These are phyloP conservation scores for Caenorhabditis angaria DNA, from an alignment of 2,888 invertebrate species.

Conservation along the genomic window DNA sequence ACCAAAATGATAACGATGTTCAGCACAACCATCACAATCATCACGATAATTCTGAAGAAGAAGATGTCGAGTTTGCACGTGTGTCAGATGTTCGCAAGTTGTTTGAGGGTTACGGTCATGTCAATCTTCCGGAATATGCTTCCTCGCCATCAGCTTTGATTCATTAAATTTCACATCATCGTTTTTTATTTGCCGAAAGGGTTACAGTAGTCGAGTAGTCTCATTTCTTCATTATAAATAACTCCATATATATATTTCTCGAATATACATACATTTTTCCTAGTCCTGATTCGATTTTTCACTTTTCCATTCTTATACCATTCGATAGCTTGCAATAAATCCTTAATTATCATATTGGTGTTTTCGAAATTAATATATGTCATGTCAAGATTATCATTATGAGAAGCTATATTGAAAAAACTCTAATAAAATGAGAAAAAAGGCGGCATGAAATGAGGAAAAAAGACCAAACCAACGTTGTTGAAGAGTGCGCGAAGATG, in stretches of 20 bases:
- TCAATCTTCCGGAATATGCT: constrained; percentile 45
- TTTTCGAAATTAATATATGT: too few species aligned
- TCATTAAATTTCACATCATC: constrained; percentile 19
- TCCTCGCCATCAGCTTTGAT: constrained; percentile 33
- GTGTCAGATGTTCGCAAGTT: constrained; percentile 32
- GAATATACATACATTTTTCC: neutral
- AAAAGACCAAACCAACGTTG: constrained; percentile 4
- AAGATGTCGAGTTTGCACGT: constrained; percentile 20
- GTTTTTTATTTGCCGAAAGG: neutral
- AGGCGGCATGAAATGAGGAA: neutral
- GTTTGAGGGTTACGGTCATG: constrained; percentile 35
- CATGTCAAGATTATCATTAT: too few species aligned
- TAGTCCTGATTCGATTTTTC: neutral
- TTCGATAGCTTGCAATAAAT: neutral
- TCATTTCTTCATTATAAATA: neutral
- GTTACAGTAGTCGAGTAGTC: constrained; percentile 5
- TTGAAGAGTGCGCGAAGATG: neutral
- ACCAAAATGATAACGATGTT: neutral
- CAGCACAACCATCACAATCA: neutral
- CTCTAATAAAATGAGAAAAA: too few species aligned
- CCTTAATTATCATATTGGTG: neutral
- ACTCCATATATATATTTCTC: neutral
- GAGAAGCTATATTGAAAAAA: too few species aligned
- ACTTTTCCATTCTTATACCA: neutral
- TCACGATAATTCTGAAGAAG: constrained; percentile 5